A percentile compares a stretch with the other conserved stretches of the same genome.
These are phyloP conservation scores for Proctacanthus coquilletti DNA, from an alignment of 1,140 invertebrate species.

Conservation along the genomic window DNA sequence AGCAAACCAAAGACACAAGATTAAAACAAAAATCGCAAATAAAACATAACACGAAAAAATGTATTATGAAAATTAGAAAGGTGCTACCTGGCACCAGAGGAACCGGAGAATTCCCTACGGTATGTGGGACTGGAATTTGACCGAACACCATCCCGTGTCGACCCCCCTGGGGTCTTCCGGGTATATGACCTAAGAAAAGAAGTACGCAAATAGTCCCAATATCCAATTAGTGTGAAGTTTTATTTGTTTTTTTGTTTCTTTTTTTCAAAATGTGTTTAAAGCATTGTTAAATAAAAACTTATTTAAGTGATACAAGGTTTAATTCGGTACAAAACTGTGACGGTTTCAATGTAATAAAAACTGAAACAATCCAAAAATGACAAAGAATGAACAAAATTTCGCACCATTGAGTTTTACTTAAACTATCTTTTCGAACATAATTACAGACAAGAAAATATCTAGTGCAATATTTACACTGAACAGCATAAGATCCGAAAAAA, in stretches of 20 bases:
- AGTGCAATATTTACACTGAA: neutral
- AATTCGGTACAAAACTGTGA: too few relatives aligned
- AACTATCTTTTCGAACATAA: neutral
- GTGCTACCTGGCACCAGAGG: conserved; percentile 32
- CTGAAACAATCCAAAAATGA: too few relatives aligned
- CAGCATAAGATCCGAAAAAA: neutral
- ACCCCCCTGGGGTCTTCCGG: conserved; percentile 46
- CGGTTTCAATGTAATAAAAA: too few relatives aligned
- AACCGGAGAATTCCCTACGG: conserved; percentile 41
- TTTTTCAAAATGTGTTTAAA: too few relatives aligned
- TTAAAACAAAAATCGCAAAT: too few relatives aligned
- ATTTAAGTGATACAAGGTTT: too few relatives aligned
- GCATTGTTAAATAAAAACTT: too few relatives aligned
- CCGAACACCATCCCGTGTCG: conserved; percentile 52
- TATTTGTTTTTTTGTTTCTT: too few relatives aligned
- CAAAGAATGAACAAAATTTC: neutral
- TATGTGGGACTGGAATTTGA: conserved; percentile 38
- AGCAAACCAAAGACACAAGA: too few relatives aligned
- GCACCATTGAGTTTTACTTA: neutral
- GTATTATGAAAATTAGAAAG: conserved; percentile 2
- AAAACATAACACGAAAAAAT: too few relatives aligned
- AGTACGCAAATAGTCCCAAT: too few relatives aligned
- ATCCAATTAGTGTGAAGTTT: too few relatives aligned
- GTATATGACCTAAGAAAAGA: conserved; percentile 46
- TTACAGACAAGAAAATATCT: neutral